Conservation (phyloP, 2,113 vertebrate species). For the Tenebrosternarchus preto region DNA sequence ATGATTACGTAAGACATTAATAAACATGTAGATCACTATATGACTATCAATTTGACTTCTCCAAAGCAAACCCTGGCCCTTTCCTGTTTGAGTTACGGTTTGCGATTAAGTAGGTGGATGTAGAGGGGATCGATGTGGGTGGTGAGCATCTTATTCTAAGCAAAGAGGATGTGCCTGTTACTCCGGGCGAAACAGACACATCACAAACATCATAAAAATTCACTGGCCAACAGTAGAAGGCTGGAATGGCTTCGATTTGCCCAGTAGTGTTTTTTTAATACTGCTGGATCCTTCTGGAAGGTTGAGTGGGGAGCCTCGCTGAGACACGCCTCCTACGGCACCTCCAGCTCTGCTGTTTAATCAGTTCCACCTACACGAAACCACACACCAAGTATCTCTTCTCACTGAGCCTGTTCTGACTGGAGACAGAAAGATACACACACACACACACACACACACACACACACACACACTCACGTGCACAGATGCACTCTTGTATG, state of each 20-base stretch:
- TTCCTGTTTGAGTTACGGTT: constrained; percentile 37
- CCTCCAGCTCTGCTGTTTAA: no score
- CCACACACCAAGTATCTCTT: no score
- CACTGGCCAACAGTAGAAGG: background rate
- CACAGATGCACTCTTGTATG: background rate
- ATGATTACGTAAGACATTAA: constrained; percentile 77
- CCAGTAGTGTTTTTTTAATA: background rate
- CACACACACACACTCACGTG: constrained; percentile 14
- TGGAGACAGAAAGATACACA: background rate
- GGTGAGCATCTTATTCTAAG: constrained; percentile 28
- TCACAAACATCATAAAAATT: constrained; percentile 38
- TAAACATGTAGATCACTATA: constrained; percentile 69
- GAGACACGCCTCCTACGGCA: no score
- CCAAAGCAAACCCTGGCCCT: constrained; percentile 60
- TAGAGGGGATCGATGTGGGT: constrained; percentile 41
- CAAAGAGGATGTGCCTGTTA: constrained; percentile 35
- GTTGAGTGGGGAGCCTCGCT: no score
- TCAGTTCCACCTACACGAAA: no score
- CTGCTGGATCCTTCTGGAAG: background rate
- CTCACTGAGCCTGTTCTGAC: no score
- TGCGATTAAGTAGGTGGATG: constrained; percentile 32
- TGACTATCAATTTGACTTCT: constrained; percentile 59
- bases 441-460: constrained; percentile 33
- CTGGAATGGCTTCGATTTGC: background rate
- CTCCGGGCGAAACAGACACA: constrained; percentile 10